A percentile compares a stretch with the other conserved stretches of the same genome.
Conservation (phyloP, 1,140 invertebrate genomes). For the Eriocheir sinensis region DNA sequence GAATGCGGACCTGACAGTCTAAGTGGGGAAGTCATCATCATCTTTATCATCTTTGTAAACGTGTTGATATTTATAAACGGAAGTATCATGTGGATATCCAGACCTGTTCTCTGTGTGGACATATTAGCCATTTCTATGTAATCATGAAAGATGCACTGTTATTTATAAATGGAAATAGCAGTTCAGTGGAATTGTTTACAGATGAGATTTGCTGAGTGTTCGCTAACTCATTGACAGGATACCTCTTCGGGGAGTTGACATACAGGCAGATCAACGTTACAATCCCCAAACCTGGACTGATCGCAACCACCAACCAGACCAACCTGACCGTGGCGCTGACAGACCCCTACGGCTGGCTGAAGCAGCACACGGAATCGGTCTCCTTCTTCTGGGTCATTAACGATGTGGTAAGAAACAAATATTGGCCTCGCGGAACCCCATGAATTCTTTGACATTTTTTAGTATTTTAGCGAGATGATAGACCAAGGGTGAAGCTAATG, state of each 20-base stretch:
- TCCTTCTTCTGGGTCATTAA: conserved; percentile 67
- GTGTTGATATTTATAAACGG: too few species aligned
- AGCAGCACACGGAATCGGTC: conserved; percentile 59
- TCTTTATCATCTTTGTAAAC: too few species aligned
- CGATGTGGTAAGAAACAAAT: conserved; percentile 49
- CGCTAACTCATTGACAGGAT: conserved; percentile 35
- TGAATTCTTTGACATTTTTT: too few species aligned
- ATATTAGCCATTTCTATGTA: too few species aligned
- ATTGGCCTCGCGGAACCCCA: not conserved
- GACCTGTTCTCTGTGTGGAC: too few species aligned
- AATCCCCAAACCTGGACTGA: not conserved
- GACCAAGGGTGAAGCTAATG: too few species aligned
- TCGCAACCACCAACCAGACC: conserved; percentile 67
- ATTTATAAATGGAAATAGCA: not conserved
- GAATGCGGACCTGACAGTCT: too few species aligned
- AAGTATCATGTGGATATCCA: too few species aligned
- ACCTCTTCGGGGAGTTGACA: conserved; percentile 49
- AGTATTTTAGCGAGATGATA: too few species aligned
- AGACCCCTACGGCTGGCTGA: conserved; percentile 69
- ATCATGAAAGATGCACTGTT: too few species aligned
- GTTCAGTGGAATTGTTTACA: not conserved
- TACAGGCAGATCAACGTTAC: conserved; percentile 68
- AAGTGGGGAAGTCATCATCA: too few species aligned
- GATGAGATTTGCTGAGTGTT: not conserved
- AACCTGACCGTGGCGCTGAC: conserved; percentile 67